phyloP scores from a whole-genome alignment of 2,797 vertebrate genomes.

The Bradypodion pumilum region DNA sequence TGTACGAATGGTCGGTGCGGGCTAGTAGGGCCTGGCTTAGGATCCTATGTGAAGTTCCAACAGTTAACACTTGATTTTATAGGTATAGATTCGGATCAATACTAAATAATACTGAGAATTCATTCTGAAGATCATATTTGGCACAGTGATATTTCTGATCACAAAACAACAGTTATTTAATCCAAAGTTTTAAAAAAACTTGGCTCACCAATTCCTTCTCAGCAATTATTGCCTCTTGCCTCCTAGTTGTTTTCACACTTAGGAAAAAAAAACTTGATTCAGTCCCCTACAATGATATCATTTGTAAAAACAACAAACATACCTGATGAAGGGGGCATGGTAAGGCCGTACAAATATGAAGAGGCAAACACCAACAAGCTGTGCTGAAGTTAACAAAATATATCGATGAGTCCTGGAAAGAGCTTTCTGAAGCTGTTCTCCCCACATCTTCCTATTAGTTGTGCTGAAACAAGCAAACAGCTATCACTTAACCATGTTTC shows the following conservation, averaged over 20 bases:
- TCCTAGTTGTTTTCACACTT: slow-evolving; percentile 22
- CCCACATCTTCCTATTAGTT: slow-evolving; percentile 83
- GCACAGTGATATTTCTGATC: not conserved
- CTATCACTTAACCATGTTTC: not conserved
- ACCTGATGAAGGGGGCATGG: slow-evolving; percentile 82
- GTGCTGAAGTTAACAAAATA: slow-evolving; percentile 79
- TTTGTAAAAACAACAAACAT: slow-evolving; percentile 31
- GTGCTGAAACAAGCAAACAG: slow-evolving; percentile 70
- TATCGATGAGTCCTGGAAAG: slow-evolving; percentile 80
- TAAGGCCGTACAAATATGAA: slow-evolving; percentile 81
- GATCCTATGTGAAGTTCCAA: too few species aligned
- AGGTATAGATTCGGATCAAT: not conserved
- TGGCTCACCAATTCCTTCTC: not conserved
- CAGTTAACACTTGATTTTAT: too few species aligned
- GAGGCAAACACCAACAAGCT: slow-evolving; percentile 83
- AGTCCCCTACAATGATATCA: not conserved
- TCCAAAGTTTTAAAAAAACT: not conserved
- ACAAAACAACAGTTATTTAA: not conserved
- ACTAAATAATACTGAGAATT: not conserved
- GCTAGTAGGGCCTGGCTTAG: too few species aligned
- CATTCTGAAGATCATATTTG: not conserved
- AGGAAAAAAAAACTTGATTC: not conserved
- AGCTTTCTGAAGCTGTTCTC: slow-evolving; percentile 82
- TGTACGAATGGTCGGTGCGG: too few species aligned
- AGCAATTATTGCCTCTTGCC: not conserved